phyloP scores from a whole-genome alignment of 2,113 vertebrate genomes.

The Monopterus albus region DNA sequence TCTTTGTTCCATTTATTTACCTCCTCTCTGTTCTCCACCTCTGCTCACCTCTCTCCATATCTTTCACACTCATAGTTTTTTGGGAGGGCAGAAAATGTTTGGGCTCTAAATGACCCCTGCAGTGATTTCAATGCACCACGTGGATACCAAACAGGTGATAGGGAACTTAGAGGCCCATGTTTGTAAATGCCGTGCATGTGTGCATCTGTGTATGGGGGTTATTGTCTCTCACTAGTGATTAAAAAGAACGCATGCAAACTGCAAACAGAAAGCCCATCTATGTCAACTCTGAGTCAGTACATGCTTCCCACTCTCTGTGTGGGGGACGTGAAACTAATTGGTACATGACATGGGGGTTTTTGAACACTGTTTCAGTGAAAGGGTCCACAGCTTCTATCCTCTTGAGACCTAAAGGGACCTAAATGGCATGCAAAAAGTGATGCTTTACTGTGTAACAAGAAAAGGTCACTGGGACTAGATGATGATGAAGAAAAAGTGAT shows the following conservation, averaged over 20 bases:
- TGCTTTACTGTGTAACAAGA: constrained; percentile 21
- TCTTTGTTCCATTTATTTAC: constrained; percentile 56
- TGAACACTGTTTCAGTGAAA: constrained; percentile 17
- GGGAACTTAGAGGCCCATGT: constrained; percentile 1
- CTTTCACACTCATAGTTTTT: constrained; percentile 21
- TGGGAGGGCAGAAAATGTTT: too few species aligned
- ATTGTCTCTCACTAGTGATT: constrained; percentile 7
- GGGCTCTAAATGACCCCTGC: constrained; percentile 1
- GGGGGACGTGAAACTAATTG: constrained; percentile 53
- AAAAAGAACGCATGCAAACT: constrained; percentile 20
- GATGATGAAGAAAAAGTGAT: not conserved
- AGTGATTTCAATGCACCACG: constrained; percentile 10
- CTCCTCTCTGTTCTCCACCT: constrained; percentile 21
- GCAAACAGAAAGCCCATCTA: constrained; percentile 53
- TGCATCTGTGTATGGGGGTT: not conserved
- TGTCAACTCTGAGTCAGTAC: constrained; percentile 51
- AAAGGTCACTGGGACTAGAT: constrained; percentile 27
- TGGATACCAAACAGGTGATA: not conserved
- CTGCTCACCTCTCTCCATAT: constrained; percentile 3
- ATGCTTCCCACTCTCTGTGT: constrained; percentile 54
- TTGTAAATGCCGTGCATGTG: constrained; percentile 11
- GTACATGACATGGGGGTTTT: constrained; percentile 41
- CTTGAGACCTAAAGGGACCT: constrained; percentile 4
- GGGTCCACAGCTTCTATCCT: constrained; percentile 1
- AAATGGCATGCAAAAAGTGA: not conserved